Evolutionary conservation across 2,888 invertebrate genomes (phyloP), one percentile per base, ranked within the genome.

Genomic region (Polyploca ridens): DNA sequence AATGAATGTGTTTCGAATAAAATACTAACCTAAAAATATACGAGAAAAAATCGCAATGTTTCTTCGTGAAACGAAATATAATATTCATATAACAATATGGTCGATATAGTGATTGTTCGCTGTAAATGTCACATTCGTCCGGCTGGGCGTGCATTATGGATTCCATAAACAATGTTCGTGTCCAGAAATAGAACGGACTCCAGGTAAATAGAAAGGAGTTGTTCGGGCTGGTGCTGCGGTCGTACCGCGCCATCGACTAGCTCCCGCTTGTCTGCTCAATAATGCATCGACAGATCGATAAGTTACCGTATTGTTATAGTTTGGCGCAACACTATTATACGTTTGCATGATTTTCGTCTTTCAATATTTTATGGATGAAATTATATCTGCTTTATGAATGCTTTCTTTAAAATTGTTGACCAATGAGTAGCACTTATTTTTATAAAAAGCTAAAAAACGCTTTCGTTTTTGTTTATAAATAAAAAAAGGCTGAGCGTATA

Each of bases 221-320:
- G 81, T 77, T 69, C 77, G 78, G 74, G 63, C 69, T 19, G 16
- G 54, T 19, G 3, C n/a, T 19, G 54, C 54, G 54, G 54, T 54
- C 70, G 73, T 78, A 79, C 76, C 76, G 77, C 19, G 71, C 73
- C 75, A 77, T 82, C 79, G 82, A 74, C 78, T 81, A 72, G 71
- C 79, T 79, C 80, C 82, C 74, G 79, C 75, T 78, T 75, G 82
- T 79, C 83, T 83, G 65, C 79, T 93, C 89, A 92, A 92, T 92
- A 91, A 93, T 93, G 89, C 90, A 93, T 79, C 84, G 80, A 71
- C 78, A 77, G 85, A 90, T 92, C 91, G 91, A 92, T 91, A 88
- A 78, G 76, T 81, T 81, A 81, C 82, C 68, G 61, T 70, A 54
- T 54, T 54, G 73, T 73, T 71, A 74, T 74, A 71, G 72, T 73